Evolutionary conservation across 2,888 invertebrate species (phyloP), one percentile per base, ranked within the genome.

Genomic region (Eupithecia abbreviata): DNA sequence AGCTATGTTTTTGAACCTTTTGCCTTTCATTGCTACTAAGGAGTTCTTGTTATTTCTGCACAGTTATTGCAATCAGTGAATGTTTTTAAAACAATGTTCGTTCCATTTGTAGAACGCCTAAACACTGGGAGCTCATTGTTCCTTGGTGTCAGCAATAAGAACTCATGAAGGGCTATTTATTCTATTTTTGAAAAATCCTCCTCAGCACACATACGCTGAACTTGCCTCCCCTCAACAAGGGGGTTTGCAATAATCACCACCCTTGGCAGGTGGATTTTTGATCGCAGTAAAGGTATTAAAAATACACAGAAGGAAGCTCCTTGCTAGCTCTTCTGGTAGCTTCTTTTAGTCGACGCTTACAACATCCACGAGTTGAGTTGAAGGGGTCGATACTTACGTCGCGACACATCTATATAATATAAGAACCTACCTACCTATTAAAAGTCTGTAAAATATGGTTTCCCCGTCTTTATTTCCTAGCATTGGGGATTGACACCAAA

Each of bases 61-160:
- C 71, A 74, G 74, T 76, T 75, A 79, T 76, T 80, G 75, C 77
- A 76, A 75, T 69, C 43, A 75, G 47, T 81, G 77, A 62, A 73
- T 83, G 80, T 83, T 84, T 80, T 76, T 73, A 62, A 83, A 84
- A 86, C 84, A 85, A 82, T 77, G 79, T 71, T 58, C 74, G 76
- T 75, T 62, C 70, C 72, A 30, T 74, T 58, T 67, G 69, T 68
- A 77, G 76, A 71, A 73, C 79, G 69, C 74, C 80, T 82, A 80
- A 77, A 77, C 80, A 84, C 71, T 75, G 73, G 58, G 75, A 71
- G 41, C 65, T 80, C 62, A n/a, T 62, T 62, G 62, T 62, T 18
- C 58, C 3, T 58, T 62, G 10, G 10, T 62, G 62, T 62, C 30
- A 18, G 58, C 18, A 58, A 12, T 12, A 62, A 62, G 62, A 12